Percentiles rank a stretch among this genome's conserved stretches.
Evolutionary conservation across 2,888 invertebrate species (phyloP).

Genomic region (Branchellion lobata): DNA sequence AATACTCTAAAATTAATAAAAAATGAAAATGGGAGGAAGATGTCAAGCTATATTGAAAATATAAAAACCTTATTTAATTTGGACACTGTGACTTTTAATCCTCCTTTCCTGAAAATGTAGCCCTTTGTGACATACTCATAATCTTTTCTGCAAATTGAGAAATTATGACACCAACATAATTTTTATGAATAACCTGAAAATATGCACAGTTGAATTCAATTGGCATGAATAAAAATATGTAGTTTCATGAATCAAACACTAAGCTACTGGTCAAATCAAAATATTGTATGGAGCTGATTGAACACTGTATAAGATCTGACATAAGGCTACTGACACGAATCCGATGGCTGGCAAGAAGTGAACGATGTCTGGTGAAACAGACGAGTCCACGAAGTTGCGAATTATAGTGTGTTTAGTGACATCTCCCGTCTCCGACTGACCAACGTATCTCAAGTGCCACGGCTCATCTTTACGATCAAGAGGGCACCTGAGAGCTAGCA

Average conservation of each 20-base stretch:
- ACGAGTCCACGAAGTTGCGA: slow-evolving; percentile 86
- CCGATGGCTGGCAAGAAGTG: slow-evolving; percentile 90
- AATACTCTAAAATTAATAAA: too few species aligned
- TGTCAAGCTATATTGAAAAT: too few species aligned
- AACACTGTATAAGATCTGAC: too few species aligned
- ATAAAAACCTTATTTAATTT: slow-evolving; percentile 86
- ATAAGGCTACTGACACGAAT: slow-evolving; percentile 60
- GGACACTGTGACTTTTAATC: slow-evolving; percentile 94
- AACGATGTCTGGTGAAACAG: slow-evolving; percentile 82
- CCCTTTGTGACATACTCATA: slow-evolving; percentile 91
- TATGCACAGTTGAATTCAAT: too few species aligned
- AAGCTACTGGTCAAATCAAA: too few species aligned
- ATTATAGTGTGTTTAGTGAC: slow-evolving; percentile 85
- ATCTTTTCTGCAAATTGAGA: slow-evolving; percentile 68
- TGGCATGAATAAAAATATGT: too few species aligned
- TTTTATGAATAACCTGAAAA: too few species aligned
- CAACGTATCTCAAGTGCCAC: slow-evolving; percentile 84
- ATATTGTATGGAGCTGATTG: too few species aligned
- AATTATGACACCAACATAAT: not conserved
- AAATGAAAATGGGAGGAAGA: too few species aligned
- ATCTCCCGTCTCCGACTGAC: slow-evolving; percentile 80
- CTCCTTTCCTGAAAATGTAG: slow-evolving; percentile 90
- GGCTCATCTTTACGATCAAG: slow-evolving; percentile 79
- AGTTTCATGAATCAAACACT: too few species aligned
- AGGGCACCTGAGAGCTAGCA: slow-evolving; percentile 74